These are phyloP conservation scores for Festucalex cinctus DNA, from an alignment of 2,113 vertebrate genomes.

Conservation along the genomic window DNA sequence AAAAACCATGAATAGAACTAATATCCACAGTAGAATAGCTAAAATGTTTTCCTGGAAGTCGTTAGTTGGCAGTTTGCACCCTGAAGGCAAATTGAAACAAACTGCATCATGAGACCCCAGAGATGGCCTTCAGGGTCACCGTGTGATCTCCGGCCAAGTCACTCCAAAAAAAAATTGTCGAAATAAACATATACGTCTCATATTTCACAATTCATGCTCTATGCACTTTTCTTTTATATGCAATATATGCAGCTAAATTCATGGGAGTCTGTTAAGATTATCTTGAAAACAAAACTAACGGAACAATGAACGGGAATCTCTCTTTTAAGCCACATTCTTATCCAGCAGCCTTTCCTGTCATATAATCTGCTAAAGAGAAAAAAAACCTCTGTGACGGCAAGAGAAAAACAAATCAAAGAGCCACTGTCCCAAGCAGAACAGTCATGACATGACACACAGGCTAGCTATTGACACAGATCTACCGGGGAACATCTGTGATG, in stretches of 20 bases:
- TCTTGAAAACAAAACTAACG: not conserved
- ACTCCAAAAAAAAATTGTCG: not conserved
- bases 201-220: not conserved
- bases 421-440: slow-evolving; percentile 34
- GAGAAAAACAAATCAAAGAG: slow-evolving; percentile 40
- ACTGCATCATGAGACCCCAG: slow-evolving; percentile 29
- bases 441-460: slow-evolving; percentile 43
- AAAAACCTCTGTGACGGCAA: slow-evolving; percentile 29
- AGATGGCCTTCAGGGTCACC: slow-evolving; percentile 10
- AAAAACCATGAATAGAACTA: not conserved
- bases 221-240: not conserved
- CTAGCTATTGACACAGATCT: slow-evolving; percentile 59
- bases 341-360: not conserved
- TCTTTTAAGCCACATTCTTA: not conserved
- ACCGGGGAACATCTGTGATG: slow-evolving; percentile 60
- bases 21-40: not conserved
- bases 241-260: not conserved
- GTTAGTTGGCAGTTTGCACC: not conserved
- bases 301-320: not conserved
- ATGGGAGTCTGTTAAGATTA: not conserved
- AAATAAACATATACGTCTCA: not conserved
- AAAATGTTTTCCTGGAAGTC: slow-evolving; percentile 6
- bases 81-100: not conserved
- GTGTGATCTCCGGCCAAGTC: slow-evolving; percentile 16
- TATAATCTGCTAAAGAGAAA: slow-evolving; percentile 8